These are phyloP conservation scores for Paramisgurnus dabryanus DNA, from an alignment of 2,113 vertebrate genomes.

Conservation along the genomic window DNA sequence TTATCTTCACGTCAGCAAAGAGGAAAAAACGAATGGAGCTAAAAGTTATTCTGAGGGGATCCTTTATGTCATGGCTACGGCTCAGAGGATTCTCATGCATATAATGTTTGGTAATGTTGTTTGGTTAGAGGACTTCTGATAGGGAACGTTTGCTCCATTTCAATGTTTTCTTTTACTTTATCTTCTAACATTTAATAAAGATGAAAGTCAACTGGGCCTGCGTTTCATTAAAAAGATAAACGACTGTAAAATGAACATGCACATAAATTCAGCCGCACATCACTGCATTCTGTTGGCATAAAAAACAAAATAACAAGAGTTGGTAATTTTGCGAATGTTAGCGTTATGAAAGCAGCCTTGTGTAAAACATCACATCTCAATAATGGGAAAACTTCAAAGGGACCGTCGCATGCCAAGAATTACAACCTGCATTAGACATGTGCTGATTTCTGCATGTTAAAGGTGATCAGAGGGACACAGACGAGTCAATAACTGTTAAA, in stretches of 20 bases:
- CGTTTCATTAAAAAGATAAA: background rate
- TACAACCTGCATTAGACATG: too few species aligned
- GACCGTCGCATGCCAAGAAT: background rate
- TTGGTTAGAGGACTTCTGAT: conserved; percentile 11
- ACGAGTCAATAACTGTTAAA: too few species aligned
- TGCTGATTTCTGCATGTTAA: too few species aligned
- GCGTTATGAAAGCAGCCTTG: background rate
- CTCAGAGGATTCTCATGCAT: background rate
- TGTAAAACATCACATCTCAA: background rate
- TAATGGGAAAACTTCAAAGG: background rate
- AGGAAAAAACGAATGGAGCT: background rate
- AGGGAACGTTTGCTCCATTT: background rate
- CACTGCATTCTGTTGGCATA: background rate
- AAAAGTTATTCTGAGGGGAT: background rate
- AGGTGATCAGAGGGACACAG: too few species aligned
- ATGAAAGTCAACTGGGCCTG: background rate
- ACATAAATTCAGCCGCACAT: background rate
- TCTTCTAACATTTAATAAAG: background rate
- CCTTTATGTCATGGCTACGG: conserved; percentile 3
- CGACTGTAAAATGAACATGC: background rate
- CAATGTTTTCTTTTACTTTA: conserved; percentile 1
- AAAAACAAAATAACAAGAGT: background rate
- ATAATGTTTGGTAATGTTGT: conserved; percentile 3
- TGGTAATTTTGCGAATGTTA: background rate
- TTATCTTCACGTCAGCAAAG: background rate